phyloP scores from a whole-genome alignment of 2,797 vertebrate genomes.

The Otolemur crassicaudatus region DNA sequence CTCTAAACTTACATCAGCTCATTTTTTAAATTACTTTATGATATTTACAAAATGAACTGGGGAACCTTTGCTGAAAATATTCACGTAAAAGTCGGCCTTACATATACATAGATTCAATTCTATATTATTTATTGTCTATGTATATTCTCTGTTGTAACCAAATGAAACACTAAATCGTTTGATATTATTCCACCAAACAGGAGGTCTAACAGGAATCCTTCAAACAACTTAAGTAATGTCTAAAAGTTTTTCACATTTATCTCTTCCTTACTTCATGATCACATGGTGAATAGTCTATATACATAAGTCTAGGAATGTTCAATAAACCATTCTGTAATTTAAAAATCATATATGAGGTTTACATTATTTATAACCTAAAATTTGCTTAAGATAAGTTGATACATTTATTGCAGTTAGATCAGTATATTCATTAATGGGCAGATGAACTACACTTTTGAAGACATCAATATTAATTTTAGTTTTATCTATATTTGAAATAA shows the following conservation, averaged over 20 bases:
- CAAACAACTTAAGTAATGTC: constrained; percentile 35
- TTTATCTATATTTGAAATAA: constrained; percentile 30
- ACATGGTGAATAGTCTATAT: not conserved
- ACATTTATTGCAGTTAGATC: not conserved
- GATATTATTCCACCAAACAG: not conserved
- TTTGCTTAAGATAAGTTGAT: not conserved
- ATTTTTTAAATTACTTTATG: constrained; percentile 57
- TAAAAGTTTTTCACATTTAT: constrained; percentile 52
- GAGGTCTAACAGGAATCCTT: constrained; percentile 6
- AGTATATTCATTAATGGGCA: not conserved
- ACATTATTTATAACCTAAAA: not conserved
- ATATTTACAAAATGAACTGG: constrained; percentile 62
- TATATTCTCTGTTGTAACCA: constrained; percentile 36
- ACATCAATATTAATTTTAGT: not conserved
- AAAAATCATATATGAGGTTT: not conserved
- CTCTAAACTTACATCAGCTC: not conserved
- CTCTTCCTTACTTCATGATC: constrained; percentile 18
- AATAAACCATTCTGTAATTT: constrained; percentile 6
- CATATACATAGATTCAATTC: constrained; percentile 36
- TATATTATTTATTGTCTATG: constrained; percentile 28
- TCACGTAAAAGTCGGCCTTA: constrained; percentile 29
- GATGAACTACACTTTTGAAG: constrained; percentile 25
- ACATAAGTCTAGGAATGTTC: not conserved
- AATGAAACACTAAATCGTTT: constrained; percentile 56
- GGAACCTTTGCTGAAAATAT: constrained; percentile 20